Evolutionary conservation across 2,888 invertebrate species (phyloP), one percentile per base, ranked within the genome.

Genomic region (Tiliacea aurago): DNA sequence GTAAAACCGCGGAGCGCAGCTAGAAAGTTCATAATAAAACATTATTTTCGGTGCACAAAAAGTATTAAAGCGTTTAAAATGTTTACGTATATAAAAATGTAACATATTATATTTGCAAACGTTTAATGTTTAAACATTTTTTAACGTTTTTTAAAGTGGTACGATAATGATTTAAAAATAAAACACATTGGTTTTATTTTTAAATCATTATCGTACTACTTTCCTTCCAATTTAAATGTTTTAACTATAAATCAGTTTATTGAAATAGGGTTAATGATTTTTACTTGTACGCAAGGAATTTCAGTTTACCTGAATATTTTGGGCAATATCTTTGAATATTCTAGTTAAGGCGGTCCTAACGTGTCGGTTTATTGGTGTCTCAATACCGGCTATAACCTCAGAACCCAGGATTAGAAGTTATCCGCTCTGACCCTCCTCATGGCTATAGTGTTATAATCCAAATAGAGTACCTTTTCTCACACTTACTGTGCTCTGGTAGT

Each of bases 341-440:
- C 88, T 88, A 90, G 89, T 91, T 92, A 89, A 91, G 92, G 89
- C 86, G 78, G 86, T 81, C 87, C 87, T 88, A 91, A 91, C 90
- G 88, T 85, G 78, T 87, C 91, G 91, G 90, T 94, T 92, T 93
- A 94, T 93, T 90, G 73, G 76, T 78, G 91, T 93, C 93, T 94
- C 91, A 93, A 93, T 93, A 91, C 90, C 90, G 90, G 90, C 91
- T 91, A 92, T 94, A 91, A 92, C 90, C 90, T 89, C 87, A 87
- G 86, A 88, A 88, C 89, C 91, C 90, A 87, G 93, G 93, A 92
- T 93, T 93, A 93, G 88, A 89, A 90, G 77, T 84, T 90, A 89
- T 89, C 86, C 90, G 81, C 87, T 91, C 90, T 91, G 91, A 92
- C 91, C 93, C 93, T 90, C 89, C 87, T 78, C 69, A 80, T 81